Evolutionary conservation across 2,888 invertebrate species (phyloP), one percentile per base, ranked within the genome.

Genomic region (Dryococelus australis): DNA sequence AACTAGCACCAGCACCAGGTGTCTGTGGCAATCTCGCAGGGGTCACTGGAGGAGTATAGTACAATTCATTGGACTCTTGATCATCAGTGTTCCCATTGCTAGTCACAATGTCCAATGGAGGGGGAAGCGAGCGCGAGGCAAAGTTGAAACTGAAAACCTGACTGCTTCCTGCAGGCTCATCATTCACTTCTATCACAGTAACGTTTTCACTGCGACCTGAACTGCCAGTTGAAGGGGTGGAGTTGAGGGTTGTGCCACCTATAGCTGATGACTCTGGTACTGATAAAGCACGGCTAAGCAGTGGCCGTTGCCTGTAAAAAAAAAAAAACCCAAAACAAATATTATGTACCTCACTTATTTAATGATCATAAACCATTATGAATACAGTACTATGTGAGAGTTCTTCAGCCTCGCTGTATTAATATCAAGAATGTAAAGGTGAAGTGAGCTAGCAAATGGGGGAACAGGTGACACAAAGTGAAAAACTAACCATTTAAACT

Each of bases 111-210:
- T 85, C 78, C 12, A 47, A 85, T 20, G 85, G 20, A n/a, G 87
- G 43, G 3, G 89, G 53, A 26, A 89, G 78, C 84, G 89, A 86
- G 84, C 89, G 89, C 26, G 88, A 88, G 13, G 89, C 79, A 84
- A 89, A 88, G 84, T 88, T 89, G 87, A 90, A 90, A 87, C 89
- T 89, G 87, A 90, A 90, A 27, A 90, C 89, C 20, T 85, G 85
- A 43, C 87, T 86, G 27, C 86, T 84, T 3, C 3, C 43, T 20
- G 83, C 35, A 0, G 83, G 83, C 2, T 43, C 26, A 24, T 78
- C 80, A 83, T 89, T 90, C 28, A 90, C 90, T 89, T 90, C 90
- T 87, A 90, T 90, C 43, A 90, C 90, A 79, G 90, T 90, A 16
- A 90, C 89, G 87, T 90, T 78, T 12, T 87, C 87, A 24, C 65